A percentile compares a stretch with the other conserved stretches of the same genome.
These are phyloP conservation scores for Lithophane socia DNA, from an alignment of 2,888 invertebrate species.

Conservation along the genomic window DNA sequence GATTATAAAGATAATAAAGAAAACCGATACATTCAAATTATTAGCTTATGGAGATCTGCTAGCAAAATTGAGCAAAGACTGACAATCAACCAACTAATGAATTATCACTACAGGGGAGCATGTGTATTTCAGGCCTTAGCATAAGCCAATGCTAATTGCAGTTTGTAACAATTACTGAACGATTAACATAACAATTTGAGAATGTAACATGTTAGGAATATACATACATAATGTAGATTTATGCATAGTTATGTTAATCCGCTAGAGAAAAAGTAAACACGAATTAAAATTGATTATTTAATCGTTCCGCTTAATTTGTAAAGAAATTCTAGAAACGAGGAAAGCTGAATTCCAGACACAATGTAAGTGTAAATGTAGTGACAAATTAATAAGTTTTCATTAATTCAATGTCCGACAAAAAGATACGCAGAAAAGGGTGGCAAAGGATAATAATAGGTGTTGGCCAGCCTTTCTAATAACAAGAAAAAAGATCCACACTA, in stretches of 20 bases:
- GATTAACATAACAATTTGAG: constrained; percentile 47
- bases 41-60: not conserved
- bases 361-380: not conserved
- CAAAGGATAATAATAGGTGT: not conserved
- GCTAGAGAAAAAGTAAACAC: constrained; percentile 21
- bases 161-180: constrained; percentile 19
- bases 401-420: not conserved
- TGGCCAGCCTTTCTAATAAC: too few relatives aligned
- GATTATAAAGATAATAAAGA: not conserved
- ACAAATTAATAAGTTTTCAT: not conserved
- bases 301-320: constrained; percentile 35
- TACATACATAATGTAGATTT: constrained; percentile 38
- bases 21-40: not conserved
- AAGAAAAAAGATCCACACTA: too few relatives aligned
- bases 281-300: constrained; percentile 34
- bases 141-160: constrained; percentile 4
- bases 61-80: not conserved
- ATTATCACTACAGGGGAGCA: not conserved
- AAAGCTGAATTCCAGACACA: not conserved
- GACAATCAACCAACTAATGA: not conserved
- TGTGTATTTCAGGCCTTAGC: not conserved
- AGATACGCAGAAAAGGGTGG: not conserved
- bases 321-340: constrained; percentile 26
- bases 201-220: constrained; percentile 24
- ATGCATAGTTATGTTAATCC: constrained; percentile 41